Evolutionary conservation across 2,113 vertebrate genomes (phyloP), one percentile per base, ranked within the genome.

Genomic region (Brachirus orientalis): DNA sequence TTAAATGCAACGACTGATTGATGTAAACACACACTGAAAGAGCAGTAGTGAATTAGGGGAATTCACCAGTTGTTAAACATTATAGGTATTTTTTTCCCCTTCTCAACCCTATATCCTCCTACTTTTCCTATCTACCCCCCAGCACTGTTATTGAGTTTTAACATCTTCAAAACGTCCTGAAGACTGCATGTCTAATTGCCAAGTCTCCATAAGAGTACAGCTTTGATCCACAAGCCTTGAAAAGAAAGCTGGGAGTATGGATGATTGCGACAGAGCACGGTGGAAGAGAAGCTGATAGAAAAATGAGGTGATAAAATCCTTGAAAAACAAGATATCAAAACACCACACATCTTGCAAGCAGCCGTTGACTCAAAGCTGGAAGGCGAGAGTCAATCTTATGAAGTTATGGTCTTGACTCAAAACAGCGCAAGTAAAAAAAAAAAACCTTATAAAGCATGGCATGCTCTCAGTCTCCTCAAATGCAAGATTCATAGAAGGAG

Each of bases 221-320:
- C 86, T 88, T 86, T 83, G 79, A 88, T 83, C 79, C 80, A 45
- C 19, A 52, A 46, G 67, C 79, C 75, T 3, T 12, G 43, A 73
- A 65, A 66, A 59, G 45, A 77, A 56, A 45, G 78, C 1, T n/a
- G 58, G 28, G 46, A 40, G 57, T 62, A 55, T 3, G 17, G 53
- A 65, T 47, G 50, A 40, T 28, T 38, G 44, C 57, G 38, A 79
- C 13, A 11, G n/a, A 69, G 55, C 18, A 40, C 54, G 17, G 36
- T 28, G 65, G 19, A 43, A 64, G 55, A 63, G 53, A 46, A 52
- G 53, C 33, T 40, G 67, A 63, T 61, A 44, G 40, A 64, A 47
- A 66, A 75, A 72, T 28, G 13, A n/a, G 51, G 52, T 55, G 72
- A 58, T 52, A 51, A 69, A 76, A 63, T 72, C 41, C 58, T 50